These are phyloP conservation scores for Gallinago paraguaiae DNA, from an alignment of 2,113 vertebrate species.

Conservation along the genomic window DNA sequence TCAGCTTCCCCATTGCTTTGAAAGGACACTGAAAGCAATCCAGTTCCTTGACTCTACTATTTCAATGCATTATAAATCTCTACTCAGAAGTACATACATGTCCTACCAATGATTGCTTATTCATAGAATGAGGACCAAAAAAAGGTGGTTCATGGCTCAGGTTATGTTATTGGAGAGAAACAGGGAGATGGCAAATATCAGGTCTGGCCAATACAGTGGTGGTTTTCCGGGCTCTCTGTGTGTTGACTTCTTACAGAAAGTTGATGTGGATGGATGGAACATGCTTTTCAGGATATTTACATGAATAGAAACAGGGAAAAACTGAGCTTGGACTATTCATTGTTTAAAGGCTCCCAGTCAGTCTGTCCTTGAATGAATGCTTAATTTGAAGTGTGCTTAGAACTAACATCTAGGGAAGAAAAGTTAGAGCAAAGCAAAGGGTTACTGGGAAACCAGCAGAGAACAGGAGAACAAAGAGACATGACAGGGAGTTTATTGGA, in stretches of 20 bases:
- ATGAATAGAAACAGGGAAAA: neutral
- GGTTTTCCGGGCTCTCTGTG: fast-evolving
- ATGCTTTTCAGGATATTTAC: neutral
- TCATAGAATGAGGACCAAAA: neutral
- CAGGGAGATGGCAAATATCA: fast-evolving
- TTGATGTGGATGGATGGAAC: neutral
- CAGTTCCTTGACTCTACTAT: neutral
- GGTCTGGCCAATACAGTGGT: fast-evolving
- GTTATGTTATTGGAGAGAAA: neutral
- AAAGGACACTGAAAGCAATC: neutral
- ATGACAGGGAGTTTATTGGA: neutral
- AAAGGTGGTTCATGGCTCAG: neutral
- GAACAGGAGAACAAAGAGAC: neutral
- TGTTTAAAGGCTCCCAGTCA: neutral
- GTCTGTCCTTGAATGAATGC: fast-evolving
- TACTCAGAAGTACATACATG: neutral
- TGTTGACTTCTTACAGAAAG: neutral
- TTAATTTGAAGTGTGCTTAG: neutral
- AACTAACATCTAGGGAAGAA: neutral
- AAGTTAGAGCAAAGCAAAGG: neutral
- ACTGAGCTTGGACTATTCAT: neutral
- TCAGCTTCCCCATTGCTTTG: neutral
- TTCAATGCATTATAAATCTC: neutral
- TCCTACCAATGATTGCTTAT: neutral
- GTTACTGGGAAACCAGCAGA: neutral